A percentile compares a stretch with the other conserved stretches of the same genome.
Evolutionary conservation across 2,797 vertebrate genomes (phyloP).

Genomic region (Alcedo quadribrachys): DNA sequence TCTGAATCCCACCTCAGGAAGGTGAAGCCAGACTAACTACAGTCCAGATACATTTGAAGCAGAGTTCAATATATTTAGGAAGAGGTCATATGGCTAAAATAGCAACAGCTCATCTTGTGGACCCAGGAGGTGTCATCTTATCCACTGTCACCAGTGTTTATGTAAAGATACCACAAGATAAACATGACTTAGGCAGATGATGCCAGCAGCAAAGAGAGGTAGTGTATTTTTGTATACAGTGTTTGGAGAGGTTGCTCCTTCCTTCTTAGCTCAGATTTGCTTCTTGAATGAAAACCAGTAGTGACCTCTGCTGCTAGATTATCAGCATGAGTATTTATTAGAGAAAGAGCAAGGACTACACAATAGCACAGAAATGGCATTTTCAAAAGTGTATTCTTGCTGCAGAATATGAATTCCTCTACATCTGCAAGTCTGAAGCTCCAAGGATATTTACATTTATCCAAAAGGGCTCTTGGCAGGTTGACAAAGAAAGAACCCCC

Average conservation of each 20-base stretch:
- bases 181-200: not conserved
- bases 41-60: not conserved
- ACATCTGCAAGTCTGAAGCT: not conserved
- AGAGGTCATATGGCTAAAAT: not conserved
- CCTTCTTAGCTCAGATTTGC: not conserved
- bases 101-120: not conserved
- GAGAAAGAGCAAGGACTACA: not conserved
- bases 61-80: not conserved
- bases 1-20: not conserved
- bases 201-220: not conserved
- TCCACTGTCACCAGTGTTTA: not conserved
- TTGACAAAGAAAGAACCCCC: not conserved
- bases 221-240: not conserved
- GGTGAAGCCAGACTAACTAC: not conserved
- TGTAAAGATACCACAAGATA: not conserved
- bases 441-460: not conserved
- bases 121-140: not conserved
- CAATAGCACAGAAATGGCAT: not conserved
- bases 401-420: not conserved
- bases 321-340: not conserved
- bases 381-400: not conserved
- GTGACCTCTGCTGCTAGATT: slow-evolving; percentile 65
- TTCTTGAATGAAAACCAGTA: slow-evolving; percentile 51
- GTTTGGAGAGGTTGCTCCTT: not conserved
- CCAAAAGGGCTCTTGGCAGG: not conserved